phyloP scores from a whole-genome alignment of 1,140 invertebrate species.

The Leptinotarsa texana region DNA sequence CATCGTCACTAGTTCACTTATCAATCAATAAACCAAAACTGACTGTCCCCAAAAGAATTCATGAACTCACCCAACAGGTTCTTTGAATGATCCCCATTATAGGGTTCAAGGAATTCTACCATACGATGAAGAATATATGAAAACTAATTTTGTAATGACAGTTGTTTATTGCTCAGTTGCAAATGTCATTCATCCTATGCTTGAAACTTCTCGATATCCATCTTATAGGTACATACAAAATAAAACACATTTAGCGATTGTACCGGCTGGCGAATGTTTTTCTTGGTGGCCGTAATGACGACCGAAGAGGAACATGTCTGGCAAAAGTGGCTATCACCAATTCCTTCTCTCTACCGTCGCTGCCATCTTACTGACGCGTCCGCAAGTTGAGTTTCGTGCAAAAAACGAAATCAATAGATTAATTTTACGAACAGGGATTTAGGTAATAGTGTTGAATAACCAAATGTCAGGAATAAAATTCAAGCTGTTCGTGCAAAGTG shows the following conservation, averaged over 20 bases:
- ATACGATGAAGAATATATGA: no score
- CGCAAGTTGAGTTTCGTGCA: not conserved
- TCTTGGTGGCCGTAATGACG: conserved; percentile 31
- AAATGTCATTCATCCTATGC: not conserved
- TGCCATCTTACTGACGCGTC: conserved; percentile 61
- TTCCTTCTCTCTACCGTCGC: conserved; percentile 60
- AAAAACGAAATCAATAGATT: no score
- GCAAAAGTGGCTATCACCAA: conserved; percentile 56
- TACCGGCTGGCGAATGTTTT: not conserved
- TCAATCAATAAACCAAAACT: no score
- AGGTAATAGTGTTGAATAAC: not conserved
- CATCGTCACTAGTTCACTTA: no score
- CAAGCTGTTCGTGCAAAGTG: conserved; percentile 5
- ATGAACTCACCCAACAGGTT: no score
- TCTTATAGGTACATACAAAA: not conserved
- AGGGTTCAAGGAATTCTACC: no score
- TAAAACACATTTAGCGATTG: not conserved
- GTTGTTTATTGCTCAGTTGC: no score
- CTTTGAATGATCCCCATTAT: no score
- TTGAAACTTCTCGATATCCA: conserved; percentile 3
- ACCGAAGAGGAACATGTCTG: conserved; percentile 58
- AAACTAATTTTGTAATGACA: no score
- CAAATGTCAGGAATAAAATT: conserved; percentile 1
- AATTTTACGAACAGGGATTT: not conserved
- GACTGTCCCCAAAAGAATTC: no score